Conservation (phyloP, 2,113 vertebrate genomes). For the Xiphorhynchus elegans region DNA sequence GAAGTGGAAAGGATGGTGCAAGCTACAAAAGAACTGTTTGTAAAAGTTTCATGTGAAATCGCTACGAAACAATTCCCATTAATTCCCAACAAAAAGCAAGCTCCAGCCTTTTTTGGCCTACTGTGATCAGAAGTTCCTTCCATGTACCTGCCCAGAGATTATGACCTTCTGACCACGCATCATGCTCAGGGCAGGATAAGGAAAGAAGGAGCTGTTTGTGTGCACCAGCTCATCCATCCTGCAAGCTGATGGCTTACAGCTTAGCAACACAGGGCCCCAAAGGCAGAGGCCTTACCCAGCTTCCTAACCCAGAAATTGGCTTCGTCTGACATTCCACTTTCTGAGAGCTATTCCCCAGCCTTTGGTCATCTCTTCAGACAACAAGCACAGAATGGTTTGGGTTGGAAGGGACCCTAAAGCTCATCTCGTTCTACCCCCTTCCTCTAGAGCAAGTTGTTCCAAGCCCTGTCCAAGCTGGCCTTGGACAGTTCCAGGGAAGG, state of each 20-base stretch:
- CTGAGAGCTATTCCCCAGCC: neutral
- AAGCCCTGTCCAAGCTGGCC: neutral
- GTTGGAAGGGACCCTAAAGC: neutral
- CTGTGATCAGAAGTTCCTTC: neutral
- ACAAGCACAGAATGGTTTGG: neutral
- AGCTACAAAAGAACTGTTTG: neutral
- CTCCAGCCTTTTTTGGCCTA: neutral
- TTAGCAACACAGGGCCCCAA: neutral
- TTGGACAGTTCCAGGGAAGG: neutral
- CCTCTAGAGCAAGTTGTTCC: neutral
- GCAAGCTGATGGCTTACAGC: neutral
- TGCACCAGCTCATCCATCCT: neutral
- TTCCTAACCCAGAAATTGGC: neutral
- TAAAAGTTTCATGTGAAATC: neutral
- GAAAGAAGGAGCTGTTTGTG: neutral
- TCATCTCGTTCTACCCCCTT: accelerated
- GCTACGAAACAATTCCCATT: neutral
- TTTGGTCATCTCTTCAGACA: neutral
- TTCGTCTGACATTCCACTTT: neutral
- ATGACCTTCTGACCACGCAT: neutral
- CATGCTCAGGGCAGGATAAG: neutral
- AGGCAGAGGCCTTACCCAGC: neutral
- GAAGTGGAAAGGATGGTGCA: neutral
- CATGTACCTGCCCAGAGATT: neutral
- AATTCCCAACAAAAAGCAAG: neutral